Evolutionary conservation across 2,113 vertebrate genomes (phyloP), one percentile per base, ranked within the genome.

Genomic region (Phaethornis superciliosus): DNA sequence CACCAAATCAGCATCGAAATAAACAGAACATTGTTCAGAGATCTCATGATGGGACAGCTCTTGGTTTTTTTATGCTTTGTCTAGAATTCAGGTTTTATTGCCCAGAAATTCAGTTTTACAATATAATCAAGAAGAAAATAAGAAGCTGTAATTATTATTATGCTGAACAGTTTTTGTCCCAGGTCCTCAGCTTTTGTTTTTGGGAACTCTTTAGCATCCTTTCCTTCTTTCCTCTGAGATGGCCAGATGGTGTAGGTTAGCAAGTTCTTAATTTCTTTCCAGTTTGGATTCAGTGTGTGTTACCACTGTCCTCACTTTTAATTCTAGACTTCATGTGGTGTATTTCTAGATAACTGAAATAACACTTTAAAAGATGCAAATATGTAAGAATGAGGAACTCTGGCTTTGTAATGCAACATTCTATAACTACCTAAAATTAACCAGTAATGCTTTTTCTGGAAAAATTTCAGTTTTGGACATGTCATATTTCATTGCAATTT

Each of bases 381-480:
- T 67, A 35, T 4, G 2, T 49, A 32, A 46, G 27, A 80, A 72
- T 59, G 26, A 59, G 2, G 15, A 5, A 42, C 37, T 49, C 16
- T 32, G 5, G 12, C 70, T 54, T 26, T 47, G 0, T 15, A 26
- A 30, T 33, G 8, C 2, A 86, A 81, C 92, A 58, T 42, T 70
- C 11, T 62, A 6, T 24, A 40, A 5, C 7, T 4, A 44, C 49
- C 22, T 75, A 37, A 85, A 85, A 69, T 28, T 60, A 88, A 19
- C 5, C 2, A 69, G 1, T 42, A 49, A 65, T 0, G 0, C 5
- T 72, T 62, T 74, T 3, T 10, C 49, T 4, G 18, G 32, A 7
- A 62, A 69, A 80, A 40, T 7, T 1, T 6, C 12, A 69, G 10
- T 83, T 88, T 87, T 82, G 4, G 21, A 27, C 20, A 23, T 30